Conservation (phyloP, 2,888 invertebrate species). For the Scrobipalpa costella region DNA sequence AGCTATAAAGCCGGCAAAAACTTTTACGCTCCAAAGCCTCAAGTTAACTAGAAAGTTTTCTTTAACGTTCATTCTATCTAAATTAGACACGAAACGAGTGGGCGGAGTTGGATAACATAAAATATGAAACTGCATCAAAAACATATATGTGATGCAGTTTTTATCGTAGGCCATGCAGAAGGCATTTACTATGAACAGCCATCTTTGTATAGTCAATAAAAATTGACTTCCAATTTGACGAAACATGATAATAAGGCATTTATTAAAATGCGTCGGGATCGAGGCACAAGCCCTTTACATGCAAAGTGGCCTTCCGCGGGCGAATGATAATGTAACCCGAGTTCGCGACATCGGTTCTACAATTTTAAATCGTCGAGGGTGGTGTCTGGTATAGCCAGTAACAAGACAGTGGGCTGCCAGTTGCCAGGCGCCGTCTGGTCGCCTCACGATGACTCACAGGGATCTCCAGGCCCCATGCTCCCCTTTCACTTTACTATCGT, state of each 20-base stretch:
- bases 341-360: slow-evolving; percentile 36
- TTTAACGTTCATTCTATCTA: background rate
- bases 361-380: slow-evolving; percentile 36
- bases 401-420: slow-evolving; percentile 61
- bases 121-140: background rate
- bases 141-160: slow-evolving; percentile 1
- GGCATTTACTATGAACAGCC: background rate
- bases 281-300: slow-evolving; percentile 54
- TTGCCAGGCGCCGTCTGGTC: slow-evolving; percentile 65
- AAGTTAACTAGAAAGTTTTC: slow-evolving; percentile 5
- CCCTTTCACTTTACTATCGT: slow-evolving; percentile 60
- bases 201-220: slow-evolving; percentile 8
- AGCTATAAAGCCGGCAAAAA: background rate
- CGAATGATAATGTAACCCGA: slow-evolving; percentile 50
- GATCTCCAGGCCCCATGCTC: slow-evolving; percentile 58
- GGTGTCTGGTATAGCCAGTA: slow-evolving; percentile 39
- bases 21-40: background rate
- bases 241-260: slow-evolving; percentile 20
- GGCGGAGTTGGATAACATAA: background rate
- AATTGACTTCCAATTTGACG: slow-evolving; percentile 15
- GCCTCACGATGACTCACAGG: slow-evolving; percentile 69
- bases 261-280: slow-evolving; percentile 29
- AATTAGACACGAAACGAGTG: slow-evolving; percentile 15
- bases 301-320: slow-evolving; percentile 51
- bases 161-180: background rate